A percentile compares a stretch with the other conserved stretches of the same genome.
phyloP scores from a whole-genome alignment of 2,113 vertebrate species.

The Cebus imitator region DNA sequence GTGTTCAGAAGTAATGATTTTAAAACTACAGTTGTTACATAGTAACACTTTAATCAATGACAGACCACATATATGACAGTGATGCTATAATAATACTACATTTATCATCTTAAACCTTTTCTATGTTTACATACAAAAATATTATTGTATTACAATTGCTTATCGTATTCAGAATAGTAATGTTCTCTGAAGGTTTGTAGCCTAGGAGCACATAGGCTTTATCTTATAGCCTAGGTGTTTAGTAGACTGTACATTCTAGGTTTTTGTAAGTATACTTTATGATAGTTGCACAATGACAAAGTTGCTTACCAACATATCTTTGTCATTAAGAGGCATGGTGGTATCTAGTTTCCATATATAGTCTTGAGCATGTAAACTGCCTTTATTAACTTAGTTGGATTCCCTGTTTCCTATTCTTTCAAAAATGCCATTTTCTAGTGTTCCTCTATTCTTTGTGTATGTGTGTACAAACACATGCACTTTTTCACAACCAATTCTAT shows the following conservation, averaged over 20 bases:
- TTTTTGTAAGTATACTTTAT: not conserved
- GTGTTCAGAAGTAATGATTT: not conserved
- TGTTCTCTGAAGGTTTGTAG: not conserved
- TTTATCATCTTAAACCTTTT: not conserved
- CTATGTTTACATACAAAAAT: not conserved
- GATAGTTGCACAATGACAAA: not conserved
- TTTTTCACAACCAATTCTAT: not conserved
- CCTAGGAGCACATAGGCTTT: not conserved
- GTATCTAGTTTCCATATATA: not conserved
- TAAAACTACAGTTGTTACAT: not conserved
- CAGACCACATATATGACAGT: not conserved
- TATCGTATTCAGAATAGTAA: not conserved
- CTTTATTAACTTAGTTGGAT: not conserved
- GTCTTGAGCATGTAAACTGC: not conserved
- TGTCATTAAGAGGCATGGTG: not conserved
- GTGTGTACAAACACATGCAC: not conserved
- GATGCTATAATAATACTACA: not conserved
- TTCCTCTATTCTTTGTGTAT: not conserved
- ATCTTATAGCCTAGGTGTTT: not conserved
- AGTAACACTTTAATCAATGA: not conserved
- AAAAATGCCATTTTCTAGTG: not conserved
- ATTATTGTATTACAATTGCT: not conserved
- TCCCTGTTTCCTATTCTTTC: not conserved
- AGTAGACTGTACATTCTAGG: not conserved
- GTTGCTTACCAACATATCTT: not conserved